Evolutionary conservation across 1,140 invertebrate species (phyloP).

Genomic region (Calliphora vicina): DNA sequence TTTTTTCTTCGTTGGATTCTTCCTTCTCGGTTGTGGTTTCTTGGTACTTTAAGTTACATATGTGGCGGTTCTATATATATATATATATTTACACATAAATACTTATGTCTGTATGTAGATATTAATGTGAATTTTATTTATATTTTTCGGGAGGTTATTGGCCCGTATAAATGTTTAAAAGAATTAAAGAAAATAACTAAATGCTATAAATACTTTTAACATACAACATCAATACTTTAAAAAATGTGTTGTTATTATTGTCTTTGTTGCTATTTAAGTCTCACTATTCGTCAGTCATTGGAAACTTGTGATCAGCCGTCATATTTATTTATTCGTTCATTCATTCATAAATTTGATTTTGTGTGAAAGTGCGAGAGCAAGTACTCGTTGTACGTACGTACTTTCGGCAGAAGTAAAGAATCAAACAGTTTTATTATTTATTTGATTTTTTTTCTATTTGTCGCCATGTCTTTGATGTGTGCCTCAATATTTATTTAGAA

Average conservation of each 20-base stretch:
- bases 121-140: not conserved
- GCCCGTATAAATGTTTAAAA: not conserved
- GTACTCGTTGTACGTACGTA: not conserved
- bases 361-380: not conserved
- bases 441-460: not conserved
- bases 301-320: not conserved
- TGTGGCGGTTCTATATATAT: not conserved
- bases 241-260: not conserved
- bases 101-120: not conserved
- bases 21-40: not conserved
- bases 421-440: not conserved
- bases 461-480: not conserved
- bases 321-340: not conserved
- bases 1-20: not conserved
- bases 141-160: not conserved
- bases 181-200: not conserved
- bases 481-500: too few relatives aligned
- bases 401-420: not conserved
- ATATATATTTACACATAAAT: not conserved
- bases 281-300: not conserved
- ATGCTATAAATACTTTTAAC: not conserved
- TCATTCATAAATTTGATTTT: not conserved
- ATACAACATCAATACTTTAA: not conserved
- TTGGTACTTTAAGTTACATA: slow-evolving; percentile 1
- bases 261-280: not conserved